phyloP scores from a whole-genome alignment of 2,113 vertebrate genomes.

The Pantherophis guttatus region DNA sequence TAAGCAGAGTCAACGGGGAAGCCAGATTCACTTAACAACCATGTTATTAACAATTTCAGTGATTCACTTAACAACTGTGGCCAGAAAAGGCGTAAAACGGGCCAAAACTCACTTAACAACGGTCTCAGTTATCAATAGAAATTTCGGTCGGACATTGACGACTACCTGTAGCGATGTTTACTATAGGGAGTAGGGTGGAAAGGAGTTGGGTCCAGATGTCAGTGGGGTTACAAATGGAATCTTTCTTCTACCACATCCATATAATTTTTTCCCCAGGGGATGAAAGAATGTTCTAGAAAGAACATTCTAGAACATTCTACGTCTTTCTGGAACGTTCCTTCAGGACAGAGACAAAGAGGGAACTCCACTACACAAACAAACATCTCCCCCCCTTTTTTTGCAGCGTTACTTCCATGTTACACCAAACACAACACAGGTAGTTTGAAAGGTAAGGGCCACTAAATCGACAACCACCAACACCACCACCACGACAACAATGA shows the following conservation, averaged over 20 bases:
- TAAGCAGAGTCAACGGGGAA: too few relatives aligned
- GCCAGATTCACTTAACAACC: not conserved
- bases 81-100: rapidly evolving
- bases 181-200: not conserved
- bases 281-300: not conserved
- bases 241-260: not conserved
- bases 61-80: not conserved
- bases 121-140: not conserved
- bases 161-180: not conserved
- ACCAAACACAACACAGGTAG: not conserved
- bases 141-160: not conserved
- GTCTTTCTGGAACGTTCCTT: not conserved
- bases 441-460: conserved; percentile 13
- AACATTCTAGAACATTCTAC: too few relatives aligned
- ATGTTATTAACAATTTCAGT: not conserved
- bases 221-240: not conserved
- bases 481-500: conserved; percentile 15
- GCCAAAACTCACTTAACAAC: not conserved
- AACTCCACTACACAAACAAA: not conserved
- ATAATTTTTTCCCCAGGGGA: too few relatives aligned
- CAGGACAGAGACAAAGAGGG: not conserved
- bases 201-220: not conserved
- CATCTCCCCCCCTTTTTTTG: too few relatives aligned
- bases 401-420: not conserved
- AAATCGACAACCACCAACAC: not conserved